These are phyloP conservation scores for Troides aeacus DNA, from an alignment of 2,888 invertebrate genomes.

Conservation along the genomic window DNA sequence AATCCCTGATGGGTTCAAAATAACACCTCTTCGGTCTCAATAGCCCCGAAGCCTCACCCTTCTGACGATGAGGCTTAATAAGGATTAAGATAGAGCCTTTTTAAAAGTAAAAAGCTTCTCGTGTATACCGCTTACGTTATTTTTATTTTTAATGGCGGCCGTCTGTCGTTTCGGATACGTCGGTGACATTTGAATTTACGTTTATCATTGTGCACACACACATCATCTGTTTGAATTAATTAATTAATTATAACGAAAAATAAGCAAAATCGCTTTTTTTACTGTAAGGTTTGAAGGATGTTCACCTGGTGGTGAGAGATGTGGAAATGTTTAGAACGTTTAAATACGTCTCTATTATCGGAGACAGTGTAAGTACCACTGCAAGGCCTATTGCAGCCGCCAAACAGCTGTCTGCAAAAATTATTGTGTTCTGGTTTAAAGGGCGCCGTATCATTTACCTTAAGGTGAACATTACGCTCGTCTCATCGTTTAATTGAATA, in stretches of 20 bases:
- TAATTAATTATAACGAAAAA: conserved; percentile 24
- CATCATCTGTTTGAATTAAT: conserved; percentile 25
- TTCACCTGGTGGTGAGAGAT: no score
- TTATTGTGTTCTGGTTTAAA: no score
- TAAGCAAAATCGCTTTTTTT: neutral
- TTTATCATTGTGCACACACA: conserved; percentile 26
- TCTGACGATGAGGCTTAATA: conserved; percentile 68
- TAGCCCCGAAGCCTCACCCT: conserved; percentile 55
- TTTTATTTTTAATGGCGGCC: conserved; percentile 29
- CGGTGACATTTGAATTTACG: conserved; percentile 43
- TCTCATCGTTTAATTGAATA: no score
- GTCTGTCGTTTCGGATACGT: conserved; percentile 44
- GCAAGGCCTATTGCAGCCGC: no score
- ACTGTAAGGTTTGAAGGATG: no score
- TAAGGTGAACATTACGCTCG: no score
- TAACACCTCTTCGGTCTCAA: conserved; percentile 71
- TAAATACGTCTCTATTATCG: no score
- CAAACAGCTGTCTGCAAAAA: no score
- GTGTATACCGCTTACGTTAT: conserved; percentile 59
- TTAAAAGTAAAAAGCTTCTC: conserved; percentile 74
- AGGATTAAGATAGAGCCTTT: conserved; percentile 76
- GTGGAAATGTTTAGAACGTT: no score
- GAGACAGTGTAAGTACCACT: no score
- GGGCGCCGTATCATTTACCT: no score
- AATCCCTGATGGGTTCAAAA: conserved; percentile 67